These are phyloP conservation scores for Fragum whitleyi DNA, from an alignment of 2,888 invertebrate genomes.

Conservation along the genomic window DNA sequence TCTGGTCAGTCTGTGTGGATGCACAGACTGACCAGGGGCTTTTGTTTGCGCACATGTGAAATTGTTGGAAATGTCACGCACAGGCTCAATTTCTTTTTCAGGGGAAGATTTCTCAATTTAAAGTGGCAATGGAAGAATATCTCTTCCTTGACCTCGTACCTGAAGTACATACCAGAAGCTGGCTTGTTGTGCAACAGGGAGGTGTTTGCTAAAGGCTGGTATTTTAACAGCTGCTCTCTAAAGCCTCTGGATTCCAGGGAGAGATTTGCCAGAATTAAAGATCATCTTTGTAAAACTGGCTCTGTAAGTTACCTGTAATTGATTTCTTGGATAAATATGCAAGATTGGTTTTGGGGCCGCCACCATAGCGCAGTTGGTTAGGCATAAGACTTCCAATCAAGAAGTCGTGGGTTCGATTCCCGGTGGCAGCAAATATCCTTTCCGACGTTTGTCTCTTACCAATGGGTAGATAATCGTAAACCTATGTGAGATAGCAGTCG, in stretches of 20 bases:
- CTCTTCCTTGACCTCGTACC: neutral
- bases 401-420: too few species aligned
- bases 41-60: too few species aligned
- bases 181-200: constrained; percentile 13
- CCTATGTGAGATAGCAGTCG: too few species aligned
- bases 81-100: neutral
- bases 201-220: constrained; percentile 12
- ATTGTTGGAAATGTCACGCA: too few species aligned
- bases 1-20: too few species aligned
- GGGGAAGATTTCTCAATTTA: constrained; percentile 11
- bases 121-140: constrained; percentile 12
- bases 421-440: too few species aligned
- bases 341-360: neutral
- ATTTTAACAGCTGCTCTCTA: constrained; percentile 16
- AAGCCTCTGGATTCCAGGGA: constrained; percentile 15
- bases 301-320: constrained; percentile 2
- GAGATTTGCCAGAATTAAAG: constrained; percentile 6
- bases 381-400: too few species aligned
- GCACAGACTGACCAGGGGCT: too few species aligned
- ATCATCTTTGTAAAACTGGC: constrained; percentile 9
- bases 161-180: constrained; percentile 5
- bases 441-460: too few species aligned
- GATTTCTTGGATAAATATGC: too few species aligned
- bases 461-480: too few species aligned
- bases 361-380: too few species aligned